Base-by-base conservation (phyloP, 2,888 invertebrate genomes). In the Schrankia costaestrigalis region DNA sequence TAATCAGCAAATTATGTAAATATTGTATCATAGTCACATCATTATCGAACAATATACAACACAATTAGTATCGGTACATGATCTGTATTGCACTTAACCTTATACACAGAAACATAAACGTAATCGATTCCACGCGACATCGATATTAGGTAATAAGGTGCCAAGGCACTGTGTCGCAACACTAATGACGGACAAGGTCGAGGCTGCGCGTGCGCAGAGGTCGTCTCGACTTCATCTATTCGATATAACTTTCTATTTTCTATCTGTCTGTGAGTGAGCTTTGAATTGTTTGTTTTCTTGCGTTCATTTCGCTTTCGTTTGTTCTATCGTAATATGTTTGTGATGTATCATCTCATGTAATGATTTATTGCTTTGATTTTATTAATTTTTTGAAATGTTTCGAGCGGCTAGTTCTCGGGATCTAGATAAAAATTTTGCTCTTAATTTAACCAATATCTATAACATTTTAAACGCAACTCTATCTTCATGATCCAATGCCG, bases 181-280 rank as follows among this genome's bases (percentile, higher is more conserved):
- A 52, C 40, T 52, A 48, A 50, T 50, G 55, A 54, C 56, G 46
- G 55, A 48, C 69, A 68, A 74, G 73, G 73, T 73, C 74, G 60
- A 57, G 70, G 71, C 43, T 41, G 52, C 53, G 34, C 46, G 45
- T 40, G 53, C 49, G 36, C 40, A 39, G 47, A 63, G 65, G 62
- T 58, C 54, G 44, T 29, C 14, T 29, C 50, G 44, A 52, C 57
- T 60, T 62, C 62, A 57, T 54, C 57, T 48, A 42, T 51, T 52
- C 42, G 33, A 58, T 46, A 34, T 35, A 43, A 52, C 70, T 68
- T 67, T 71, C 66, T 66, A 60, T 51, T 54, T 52, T 49, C 50
- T 56, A 46, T n/a, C n/a, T n/a, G n/a, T n/a, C n/a, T n/a, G n/a
- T 41, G 41, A 35, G 28, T 47, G 23, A 35, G 26, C 14, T 32